These are phyloP conservation scores for Limosa lapponica DNA, from an alignment of 2,797 vertebrate genomes.

Conservation along the genomic window DNA sequence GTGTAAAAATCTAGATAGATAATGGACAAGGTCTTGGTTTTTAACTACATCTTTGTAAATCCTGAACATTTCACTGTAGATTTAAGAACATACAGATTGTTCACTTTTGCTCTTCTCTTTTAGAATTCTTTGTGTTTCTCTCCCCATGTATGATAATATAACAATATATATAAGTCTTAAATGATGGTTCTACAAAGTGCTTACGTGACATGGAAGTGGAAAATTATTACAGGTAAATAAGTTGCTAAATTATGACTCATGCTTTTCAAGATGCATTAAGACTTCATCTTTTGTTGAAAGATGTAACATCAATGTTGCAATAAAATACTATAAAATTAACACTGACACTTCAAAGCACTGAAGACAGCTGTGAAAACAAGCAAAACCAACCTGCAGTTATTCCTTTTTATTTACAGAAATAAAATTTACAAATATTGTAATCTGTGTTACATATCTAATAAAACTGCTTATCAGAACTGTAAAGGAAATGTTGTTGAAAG, in stretches of 20 bases:
- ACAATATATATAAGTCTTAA: neutral
- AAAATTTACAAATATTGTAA: too few species aligned
- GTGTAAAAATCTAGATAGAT: neutral
- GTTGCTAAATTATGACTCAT: neutral
- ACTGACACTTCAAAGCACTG: neutral
- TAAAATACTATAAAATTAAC: neutral
- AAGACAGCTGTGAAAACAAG: neutral
- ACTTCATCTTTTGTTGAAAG: neutral
- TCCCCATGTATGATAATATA: neutral
- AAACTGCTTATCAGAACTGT: neutral
- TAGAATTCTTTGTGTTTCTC: neutral
- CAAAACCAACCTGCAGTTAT: rapidly evolving
- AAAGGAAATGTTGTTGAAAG: neutral
- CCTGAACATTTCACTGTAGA: neutral
- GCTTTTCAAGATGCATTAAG: neutral
- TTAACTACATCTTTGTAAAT: neutral
- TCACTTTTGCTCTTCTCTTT: neutral
- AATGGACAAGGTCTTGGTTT: neutral
- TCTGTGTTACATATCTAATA: neutral
- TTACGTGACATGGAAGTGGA: neutral
- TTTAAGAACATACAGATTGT: neutral
- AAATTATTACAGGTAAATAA: neutral
- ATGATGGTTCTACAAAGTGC: neutral
- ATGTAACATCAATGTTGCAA: neutral
- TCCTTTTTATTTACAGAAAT: neutral